Evolutionary conservation across 1,140 invertebrate species (phyloP).

Genomic region (Drosophila leontia): DNA sequence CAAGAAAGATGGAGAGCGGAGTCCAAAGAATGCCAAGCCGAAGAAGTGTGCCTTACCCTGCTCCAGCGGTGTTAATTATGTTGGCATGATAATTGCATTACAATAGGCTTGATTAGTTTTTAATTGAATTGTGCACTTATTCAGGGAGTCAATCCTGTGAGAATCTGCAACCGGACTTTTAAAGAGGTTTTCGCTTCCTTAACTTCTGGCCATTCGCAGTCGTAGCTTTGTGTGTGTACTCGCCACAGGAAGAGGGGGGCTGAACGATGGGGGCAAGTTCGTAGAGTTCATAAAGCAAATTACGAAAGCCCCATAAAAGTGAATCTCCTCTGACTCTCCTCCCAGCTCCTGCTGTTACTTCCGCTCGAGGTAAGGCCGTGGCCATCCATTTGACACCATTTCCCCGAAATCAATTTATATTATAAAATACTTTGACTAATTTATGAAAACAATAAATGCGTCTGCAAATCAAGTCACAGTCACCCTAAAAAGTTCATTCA

Average conservation of each 20-base stretch:
- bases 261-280: conserved; percentile 47
- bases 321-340: conserved; percentile 3
- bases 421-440: conserved; percentile 81
- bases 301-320: conserved; percentile 68
- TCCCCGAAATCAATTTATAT: conserved; percentile 73
- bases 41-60: conserved; percentile 18
- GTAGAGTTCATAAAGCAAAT: conserved; percentile 78
- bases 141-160: conserved; percentile 36
- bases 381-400: conserved; percentile 59
- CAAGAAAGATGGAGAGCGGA: conserved; percentile 34
- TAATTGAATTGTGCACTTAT: conserved; percentile 77
- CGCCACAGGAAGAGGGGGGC: conserved; percentile 6
- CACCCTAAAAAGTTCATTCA: conserved; percentile 77
- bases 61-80: conserved; percentile 74
- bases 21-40: conserved; percentile 42
- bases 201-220: conserved; percentile 7
- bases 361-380: neutral
- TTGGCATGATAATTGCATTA: conserved; percentile 80
- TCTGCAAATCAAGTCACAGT: conserved; percentile 71
- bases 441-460: conserved; percentile 81
- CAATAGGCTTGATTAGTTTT: conserved; percentile 83
- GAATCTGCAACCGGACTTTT: conserved; percentile 46
- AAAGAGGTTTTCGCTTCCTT: conserved; percentile 36
- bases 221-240: conserved; percentile 6
- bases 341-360: conserved; percentile 2